Evolutionary conservation across 2,797 vertebrate species (phyloP), one percentile per base, ranked within the genome.

Genomic region (Sebastes ruberrimus): DNA sequence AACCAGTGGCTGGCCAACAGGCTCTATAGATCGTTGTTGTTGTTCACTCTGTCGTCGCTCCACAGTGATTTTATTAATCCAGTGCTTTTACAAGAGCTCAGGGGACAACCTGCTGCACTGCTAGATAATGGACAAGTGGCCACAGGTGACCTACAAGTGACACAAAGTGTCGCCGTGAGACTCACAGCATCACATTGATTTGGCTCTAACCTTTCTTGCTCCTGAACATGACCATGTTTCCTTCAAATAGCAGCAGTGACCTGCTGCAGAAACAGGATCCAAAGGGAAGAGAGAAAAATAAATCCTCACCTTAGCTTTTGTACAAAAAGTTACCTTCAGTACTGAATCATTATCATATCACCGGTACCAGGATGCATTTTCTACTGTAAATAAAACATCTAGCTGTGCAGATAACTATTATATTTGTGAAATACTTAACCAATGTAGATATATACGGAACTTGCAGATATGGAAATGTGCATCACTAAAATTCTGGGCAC

Each of bases 61-160:
- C 27, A 9, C 14, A 23, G 56, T 4, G 10, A 42, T 73, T 72
- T 46, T 11, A 74, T 74, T 42, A 71, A 25, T 23, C 18, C 18
- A 2, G 2, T 30, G 61, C 66, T 77, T 74, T 74, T 67, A 73
- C 42, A 71, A 28, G 35, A 35, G 52, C 74, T 78, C 59, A 20
- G 52, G 10, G 76, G 72, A 71, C 67, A 67, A 81, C 60, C 74
- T 14, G 61, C 69, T 14, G 25, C 23, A 18, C 23, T 6, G 38
- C 60, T 2, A 14, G 27, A 66, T 42, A 62, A 69, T 57, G 62
- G 52, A 76, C 23, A 20, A 18, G 20, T 65, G 25, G 11, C 35
- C 25, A 23, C 42, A 22, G 6, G 42, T 35, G 70, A 77, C 64
- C 28, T 20, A 20, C 10, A 72, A 30, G 67, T 49, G 28, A 66